Percentiles rank a stretch among this genome's conserved stretches.
Evolutionary conservation across 2,113 vertebrate genomes (phyloP).

Genomic region (Daubentonia madagascariensis): DNA sequence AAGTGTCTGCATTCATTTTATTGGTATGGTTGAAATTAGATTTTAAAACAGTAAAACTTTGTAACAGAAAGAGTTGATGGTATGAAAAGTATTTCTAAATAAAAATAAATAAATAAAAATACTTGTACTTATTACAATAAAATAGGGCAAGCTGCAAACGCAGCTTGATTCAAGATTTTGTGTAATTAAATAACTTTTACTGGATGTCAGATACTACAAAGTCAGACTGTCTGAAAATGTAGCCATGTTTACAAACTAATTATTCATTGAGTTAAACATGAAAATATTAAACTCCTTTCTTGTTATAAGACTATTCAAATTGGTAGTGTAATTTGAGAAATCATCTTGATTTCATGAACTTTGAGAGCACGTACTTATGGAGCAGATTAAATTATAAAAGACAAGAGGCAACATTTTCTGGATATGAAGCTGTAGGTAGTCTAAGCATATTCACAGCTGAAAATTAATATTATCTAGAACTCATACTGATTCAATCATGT

Average conservation of each 20-base stretch:
- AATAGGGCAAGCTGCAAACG: not conserved
- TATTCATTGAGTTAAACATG: not conserved
- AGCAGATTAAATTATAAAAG: slow-evolving; percentile 62
- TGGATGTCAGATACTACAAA: not conserved
- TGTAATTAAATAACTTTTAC: slow-evolving; percentile 16
- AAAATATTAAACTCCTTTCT: not conserved
- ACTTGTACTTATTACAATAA: not conserved
- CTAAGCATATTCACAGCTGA: slow-evolving; percentile 62
- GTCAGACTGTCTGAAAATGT: not conserved
- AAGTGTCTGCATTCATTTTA: not conserved
- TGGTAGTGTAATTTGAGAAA: slow-evolving; percentile 25
- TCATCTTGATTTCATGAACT: slow-evolving; percentile 24
- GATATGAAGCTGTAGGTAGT: slow-evolving; percentile 45
- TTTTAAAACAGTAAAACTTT: not conserved
- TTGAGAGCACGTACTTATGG: slow-evolving; percentile 31
- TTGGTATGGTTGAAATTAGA: not conserved
- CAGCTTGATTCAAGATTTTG: not conserved
- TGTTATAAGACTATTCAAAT: not conserved
- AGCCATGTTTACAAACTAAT: not conserved
- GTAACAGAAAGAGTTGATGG: not conserved
- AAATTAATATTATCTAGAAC: slow-evolving; percentile 72
- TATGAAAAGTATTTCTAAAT: not conserved
- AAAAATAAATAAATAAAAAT: not conserved
- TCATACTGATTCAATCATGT: slow-evolving; percentile 67
- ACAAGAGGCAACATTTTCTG: slow-evolving; percentile 59